Conservation (phyloP, 2,888 invertebrate species). For the Tinea semifulvella region DNA sequence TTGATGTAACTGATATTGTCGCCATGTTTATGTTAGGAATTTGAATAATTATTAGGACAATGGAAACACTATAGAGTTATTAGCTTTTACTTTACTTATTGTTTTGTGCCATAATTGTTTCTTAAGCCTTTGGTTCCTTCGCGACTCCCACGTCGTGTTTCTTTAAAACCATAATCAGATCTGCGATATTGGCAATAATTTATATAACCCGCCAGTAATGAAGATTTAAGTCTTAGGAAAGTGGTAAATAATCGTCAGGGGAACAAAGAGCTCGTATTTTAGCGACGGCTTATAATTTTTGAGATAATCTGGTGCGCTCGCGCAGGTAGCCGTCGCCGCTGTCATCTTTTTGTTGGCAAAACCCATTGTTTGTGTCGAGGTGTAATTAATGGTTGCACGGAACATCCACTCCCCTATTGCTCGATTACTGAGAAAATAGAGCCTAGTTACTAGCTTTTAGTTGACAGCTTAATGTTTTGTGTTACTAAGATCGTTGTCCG, state of each 20-base stretch:
- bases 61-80: too few species aligned
- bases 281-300: conserved; percentile 39
- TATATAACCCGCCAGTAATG: conserved; percentile 48
- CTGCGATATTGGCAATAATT: conserved; percentile 37
- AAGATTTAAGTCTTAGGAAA: conserved; percentile 44
- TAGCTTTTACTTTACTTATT: too few species aligned
- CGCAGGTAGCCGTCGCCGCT: conserved; percentile 31
- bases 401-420: too few species aligned
- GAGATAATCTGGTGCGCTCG: conserved; percentile 36
- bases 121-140: not conserved
- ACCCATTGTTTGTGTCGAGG: conserved; percentile 11
- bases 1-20: too few species aligned
- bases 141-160: not conserved
- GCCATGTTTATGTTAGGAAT: too few species aligned
- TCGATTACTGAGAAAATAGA: too few species aligned
- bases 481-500: too few species aligned
- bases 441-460: too few species aligned
- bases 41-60: too few species aligned
- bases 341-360: conserved; percentile 32
- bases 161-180: conserved; percentile 35
- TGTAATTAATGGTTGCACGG: conserved; percentile 8
- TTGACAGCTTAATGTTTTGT: too few species aligned
- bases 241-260: conserved; percentile 12
- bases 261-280: conserved; percentile 14
- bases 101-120: not conserved